These are phyloP conservation scores for Gandaritis pyraliata DNA, from an alignment of 2,888 invertebrate species.

Conservation along the genomic window DNA sequence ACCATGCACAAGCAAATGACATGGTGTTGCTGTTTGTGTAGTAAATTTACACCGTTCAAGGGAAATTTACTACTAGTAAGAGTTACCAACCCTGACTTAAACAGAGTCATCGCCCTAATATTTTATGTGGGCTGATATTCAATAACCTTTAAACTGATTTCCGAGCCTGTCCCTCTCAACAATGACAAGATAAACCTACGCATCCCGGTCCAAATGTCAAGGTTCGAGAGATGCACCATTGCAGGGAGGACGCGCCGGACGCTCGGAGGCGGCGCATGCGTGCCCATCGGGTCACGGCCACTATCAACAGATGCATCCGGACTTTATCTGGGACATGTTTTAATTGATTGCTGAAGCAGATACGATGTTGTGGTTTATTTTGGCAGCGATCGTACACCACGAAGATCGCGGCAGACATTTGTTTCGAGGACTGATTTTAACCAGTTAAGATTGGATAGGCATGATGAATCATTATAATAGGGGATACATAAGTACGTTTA, in stretches of 20 bases:
- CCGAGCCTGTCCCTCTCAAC: background rate
- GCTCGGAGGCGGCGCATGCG: conserved; percentile 41
- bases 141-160: conserved; percentile 6
- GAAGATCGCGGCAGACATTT: no score
- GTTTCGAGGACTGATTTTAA: no score
- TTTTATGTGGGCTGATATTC: background rate
- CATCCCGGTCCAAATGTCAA: conserved; percentile 38
- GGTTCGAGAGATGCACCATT: conserved; percentile 37
- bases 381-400: background rate
- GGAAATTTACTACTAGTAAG: background rate
- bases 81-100: no score
- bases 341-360: conserved; percentile 23
- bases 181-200: conserved; percentile 26
- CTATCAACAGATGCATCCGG: conserved; percentile 47
- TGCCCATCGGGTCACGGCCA: conserved; percentile 41
- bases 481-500: no score
- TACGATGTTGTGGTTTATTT: conserved; percentile 7
- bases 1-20: no score
- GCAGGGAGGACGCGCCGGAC: conserved; percentile 22
- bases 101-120: background rate
- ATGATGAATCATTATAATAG: no score
- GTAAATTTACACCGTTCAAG: background rate
- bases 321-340: conserved; percentile 26
- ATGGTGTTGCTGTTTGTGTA: background rate
- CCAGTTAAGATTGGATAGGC: no score